Evolutionary conservation across 2,113 vertebrate genomes (phyloP).

Genomic region (Plestiodon gilberti): DNA sequence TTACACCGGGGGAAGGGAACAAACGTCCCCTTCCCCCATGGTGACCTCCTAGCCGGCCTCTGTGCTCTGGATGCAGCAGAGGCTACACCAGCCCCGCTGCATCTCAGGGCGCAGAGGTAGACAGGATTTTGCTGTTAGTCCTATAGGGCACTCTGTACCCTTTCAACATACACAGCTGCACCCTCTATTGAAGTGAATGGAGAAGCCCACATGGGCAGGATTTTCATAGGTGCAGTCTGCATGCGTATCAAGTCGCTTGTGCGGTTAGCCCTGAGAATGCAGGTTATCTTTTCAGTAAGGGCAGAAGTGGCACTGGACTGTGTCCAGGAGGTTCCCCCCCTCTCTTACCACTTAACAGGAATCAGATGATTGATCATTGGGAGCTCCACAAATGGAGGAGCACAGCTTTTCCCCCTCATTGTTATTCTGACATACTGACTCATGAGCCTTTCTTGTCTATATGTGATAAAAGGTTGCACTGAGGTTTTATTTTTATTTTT

Average conservation of each 20-base stretch:
- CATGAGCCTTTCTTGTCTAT: not conserved
- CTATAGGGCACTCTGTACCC: not conserved
- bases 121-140: no score
- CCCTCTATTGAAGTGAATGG: not conserved
- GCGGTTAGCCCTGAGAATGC: not conserved
- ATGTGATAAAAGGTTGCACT: not conserved
- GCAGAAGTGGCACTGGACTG: not conserved
- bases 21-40: no score
- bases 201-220: not conserved
- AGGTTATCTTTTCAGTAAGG: not conserved
- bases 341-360: not conserved
- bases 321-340: not conserved
- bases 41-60: no score
- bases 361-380: not conserved
- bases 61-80: no score
- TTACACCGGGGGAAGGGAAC: no score
- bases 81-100: no score
- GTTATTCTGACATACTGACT: not conserved
- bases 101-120: no score
- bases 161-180: not conserved
- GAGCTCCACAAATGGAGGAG: not conserved
- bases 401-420: not conserved
- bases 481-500: not conserved
- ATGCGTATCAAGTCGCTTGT: not conserved
- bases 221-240: not conserved